phyloP scores from a whole-genome alignment of 1,140 invertebrate species.

The Callitettix versicolor region DNA sequence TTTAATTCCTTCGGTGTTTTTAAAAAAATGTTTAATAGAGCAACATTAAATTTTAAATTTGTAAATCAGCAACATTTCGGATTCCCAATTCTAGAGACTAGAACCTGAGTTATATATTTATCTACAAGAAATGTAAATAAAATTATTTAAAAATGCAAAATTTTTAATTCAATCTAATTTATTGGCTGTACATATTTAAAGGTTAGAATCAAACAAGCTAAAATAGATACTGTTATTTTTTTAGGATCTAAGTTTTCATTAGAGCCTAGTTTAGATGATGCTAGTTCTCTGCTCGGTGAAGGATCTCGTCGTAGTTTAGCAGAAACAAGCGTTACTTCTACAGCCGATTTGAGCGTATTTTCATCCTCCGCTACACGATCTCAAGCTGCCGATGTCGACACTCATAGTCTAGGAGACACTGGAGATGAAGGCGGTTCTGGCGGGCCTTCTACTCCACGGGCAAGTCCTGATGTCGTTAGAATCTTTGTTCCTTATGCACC shows the following conservation, averaged over 20 bases:
- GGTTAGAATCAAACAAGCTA: too few species aligned
- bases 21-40: too few species aligned
- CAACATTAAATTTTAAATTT: too few species aligned
- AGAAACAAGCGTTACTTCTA: slow-evolving; percentile 72
- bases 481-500: slow-evolving; percentile 63
- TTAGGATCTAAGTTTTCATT: slow-evolving; percentile 54
- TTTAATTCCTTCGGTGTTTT: too few species aligned
- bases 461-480: slow-evolving; percentile 55
- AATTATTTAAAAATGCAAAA: too few species aligned
- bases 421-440: slow-evolving; percentile 42
- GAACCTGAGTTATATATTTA: too few species aligned
- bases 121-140: too few species aligned
- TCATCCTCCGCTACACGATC: slow-evolving; percentile 55
- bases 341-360: slow-evolving; percentile 67
- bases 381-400: slow-evolving; percentile 54
- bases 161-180: too few species aligned
- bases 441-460: slow-evolving; percentile 48
- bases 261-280: slow-evolving; percentile 55
- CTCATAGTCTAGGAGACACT: slow-evolving; percentile 56
- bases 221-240: too few species aligned
- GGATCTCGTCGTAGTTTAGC: slow-evolving; percentile 65
- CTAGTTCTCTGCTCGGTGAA: slow-evolving; percentile 45
- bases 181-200: too few species aligned
- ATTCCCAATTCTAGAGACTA: too few species aligned
- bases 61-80: too few species aligned